Base-by-base conservation (phyloP, 2,888 invertebrate species). In the Acronicta alni region DNA sequence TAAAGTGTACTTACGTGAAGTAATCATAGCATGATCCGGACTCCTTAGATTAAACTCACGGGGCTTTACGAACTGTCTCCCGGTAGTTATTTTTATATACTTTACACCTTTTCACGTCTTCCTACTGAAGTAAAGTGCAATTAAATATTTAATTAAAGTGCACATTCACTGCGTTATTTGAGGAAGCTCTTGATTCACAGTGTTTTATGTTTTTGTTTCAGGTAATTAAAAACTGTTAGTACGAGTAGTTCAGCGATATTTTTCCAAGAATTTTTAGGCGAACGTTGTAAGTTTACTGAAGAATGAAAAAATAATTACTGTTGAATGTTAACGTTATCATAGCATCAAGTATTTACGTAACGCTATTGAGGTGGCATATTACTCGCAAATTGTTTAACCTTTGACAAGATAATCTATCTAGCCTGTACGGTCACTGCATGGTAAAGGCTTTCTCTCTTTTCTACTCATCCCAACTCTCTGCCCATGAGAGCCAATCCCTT, bases 71-170 rank as follows among this genome's bases (percentile, higher is more conserved):
- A 44, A 55, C 39, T 44, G n/a, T 32, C 26, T 9, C 18, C 42
- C 4, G 14, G 26, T 17, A 57, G 35, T 64, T 68, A 57, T 42
- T 37, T 55, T 58, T 52, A 57, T 54, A 48, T 47, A 49, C 53
- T 53, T n/a, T n/a, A n/a, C n/a, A n/a, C 42, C 47, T 51, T 68
- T 67, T 68, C 9, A 9, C 26, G n/a, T n/a, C n/a, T n/a, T 57
- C 43, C 52, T 18, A 12, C 44, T 26, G 14, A 37, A 18, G 16
- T 51, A 57, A 55, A 52, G 47, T 55, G 54, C 59, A 71, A 66
- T 52, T 57, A 57, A 66, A 54, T 38, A 57, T 60, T 71, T 71
- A 71, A 71, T 66, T 65, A 71, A 54, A 69, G 32, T 59, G 56
- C 42, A 53, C 57, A 45, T 42, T 16, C 16, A 51, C 39, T 17